These are phyloP conservation scores for Dynastes tityus DNA, from an alignment of 2,888 invertebrate genomes.

Conservation along the genomic window DNA sequence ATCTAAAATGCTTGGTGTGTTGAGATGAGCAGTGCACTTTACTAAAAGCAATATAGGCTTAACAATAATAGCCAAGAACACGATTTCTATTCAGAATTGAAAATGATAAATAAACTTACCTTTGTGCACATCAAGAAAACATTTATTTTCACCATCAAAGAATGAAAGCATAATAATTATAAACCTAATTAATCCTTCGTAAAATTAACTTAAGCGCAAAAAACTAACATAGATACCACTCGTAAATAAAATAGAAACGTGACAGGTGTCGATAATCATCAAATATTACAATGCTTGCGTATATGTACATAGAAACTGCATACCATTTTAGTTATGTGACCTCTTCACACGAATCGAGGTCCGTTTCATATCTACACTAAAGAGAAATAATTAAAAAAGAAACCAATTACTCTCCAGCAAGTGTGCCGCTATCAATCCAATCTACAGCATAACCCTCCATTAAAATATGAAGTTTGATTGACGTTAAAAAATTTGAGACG, in stretches of 20 bases:
- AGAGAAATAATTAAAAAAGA: slow-evolving; percentile 47
- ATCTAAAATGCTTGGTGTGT: too few relatives aligned
- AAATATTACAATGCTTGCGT: neutral
- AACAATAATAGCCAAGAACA: too few relatives aligned
- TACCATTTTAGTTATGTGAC: slow-evolving; percentile 19
- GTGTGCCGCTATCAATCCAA: slow-evolving; percentile 29
- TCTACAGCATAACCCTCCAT: slow-evolving; percentile 33
- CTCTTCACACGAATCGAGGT: slow-evolving; percentile 21
- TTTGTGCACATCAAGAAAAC: too few relatives aligned
- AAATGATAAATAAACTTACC: too few relatives aligned
- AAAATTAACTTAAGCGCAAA: slow-evolving; percentile 32
- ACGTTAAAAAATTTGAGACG: slow-evolving; percentile 57
- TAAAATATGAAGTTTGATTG: slow-evolving; percentile 59
- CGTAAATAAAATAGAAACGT: slow-evolving; percentile 30
- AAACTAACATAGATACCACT: slow-evolving; percentile 35
- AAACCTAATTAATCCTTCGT: neutral
- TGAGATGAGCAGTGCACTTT: too few relatives aligned
- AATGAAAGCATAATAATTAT: too few relatives aligned
- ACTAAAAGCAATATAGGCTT: too few relatives aligned
- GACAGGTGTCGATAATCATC: slow-evolving; percentile 47
- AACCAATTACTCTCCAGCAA: slow-evolving; percentile 50
- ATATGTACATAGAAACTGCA: slow-evolving; percentile 13
- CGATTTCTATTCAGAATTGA: too few relatives aligned
- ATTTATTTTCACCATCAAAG: too few relatives aligned
- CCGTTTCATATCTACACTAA: slow-evolving; percentile 4